These are phyloP conservation scores for Chaitophorus viminalis DNA, from an alignment of 2,888 invertebrate species.

Conservation along the genomic window DNA sequence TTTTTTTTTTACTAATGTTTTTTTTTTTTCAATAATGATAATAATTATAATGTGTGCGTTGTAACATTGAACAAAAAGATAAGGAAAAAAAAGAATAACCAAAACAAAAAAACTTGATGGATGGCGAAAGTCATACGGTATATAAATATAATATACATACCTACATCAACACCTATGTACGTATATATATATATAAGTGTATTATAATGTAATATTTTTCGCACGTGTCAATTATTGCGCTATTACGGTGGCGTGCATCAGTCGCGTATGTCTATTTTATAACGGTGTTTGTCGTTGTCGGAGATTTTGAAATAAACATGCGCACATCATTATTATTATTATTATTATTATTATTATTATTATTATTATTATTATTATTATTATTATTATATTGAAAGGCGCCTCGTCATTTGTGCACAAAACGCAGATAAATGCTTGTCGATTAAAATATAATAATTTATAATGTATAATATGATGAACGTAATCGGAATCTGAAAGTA, in stretches of 20 bases:
- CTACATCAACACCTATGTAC: background rate
- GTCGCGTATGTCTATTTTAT: background rate
- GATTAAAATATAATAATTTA: background rate
- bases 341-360: too few species aligned
- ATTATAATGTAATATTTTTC: conserved; percentile 6
- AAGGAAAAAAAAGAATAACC: conserved; percentile 8
- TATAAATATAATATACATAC: background rate
- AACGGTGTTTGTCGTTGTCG: conserved; percentile 13
- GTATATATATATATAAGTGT: background rate
- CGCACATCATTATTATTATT: background rate
- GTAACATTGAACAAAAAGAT: conserved; percentile 2
- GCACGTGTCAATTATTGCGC: conserved; percentile 44
- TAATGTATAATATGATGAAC: too few species aligned
- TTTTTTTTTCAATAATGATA: conserved; percentile 48
- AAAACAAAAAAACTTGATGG: conserved; percentile 47
- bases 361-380: background rate
- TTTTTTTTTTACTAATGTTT: conserved; percentile 35
- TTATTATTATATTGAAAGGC: background rate
- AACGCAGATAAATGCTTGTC: conserved; percentile 10
- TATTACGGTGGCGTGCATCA: background rate
- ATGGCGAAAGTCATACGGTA: conserved; percentile 50
- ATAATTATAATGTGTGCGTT: conserved; percentile 46
- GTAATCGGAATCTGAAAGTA: too few species aligned
- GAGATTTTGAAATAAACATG: background rate
- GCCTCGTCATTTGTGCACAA: conserved; percentile 4